These are phyloP conservation scores for Graphium colonna DNA, from an alignment of 2,888 invertebrate genomes.

Conservation along the genomic window DNA sequence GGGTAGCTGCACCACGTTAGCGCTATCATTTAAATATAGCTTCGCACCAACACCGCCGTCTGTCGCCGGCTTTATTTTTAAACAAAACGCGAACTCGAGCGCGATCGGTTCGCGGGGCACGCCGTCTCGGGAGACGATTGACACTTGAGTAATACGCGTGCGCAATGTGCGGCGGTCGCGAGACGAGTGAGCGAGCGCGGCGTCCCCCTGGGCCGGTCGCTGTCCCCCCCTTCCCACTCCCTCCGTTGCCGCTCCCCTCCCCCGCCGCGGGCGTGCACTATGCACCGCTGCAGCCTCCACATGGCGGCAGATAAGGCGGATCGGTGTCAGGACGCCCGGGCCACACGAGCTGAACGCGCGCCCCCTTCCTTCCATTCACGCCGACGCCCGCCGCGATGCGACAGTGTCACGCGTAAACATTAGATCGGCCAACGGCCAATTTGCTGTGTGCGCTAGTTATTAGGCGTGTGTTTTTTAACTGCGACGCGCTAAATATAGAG, in stretches of 20 bases:
- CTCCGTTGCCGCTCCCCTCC: conserved; percentile 33
- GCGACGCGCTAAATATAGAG: conserved; percentile 7
- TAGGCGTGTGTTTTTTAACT: neutral
- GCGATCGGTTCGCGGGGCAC: conserved; percentile 57
- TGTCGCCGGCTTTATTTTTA: conserved; percentile 78
- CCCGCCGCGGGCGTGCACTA: conserved; percentile 50
- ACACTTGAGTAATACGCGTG: conserved; percentile 40
- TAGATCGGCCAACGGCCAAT: conserved; percentile 36
- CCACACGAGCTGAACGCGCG: conserved; percentile 45
- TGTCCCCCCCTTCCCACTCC: conserved; percentile 29
- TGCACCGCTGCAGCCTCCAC: conserved; percentile 71
- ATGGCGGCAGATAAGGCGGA: conserved; percentile 59
- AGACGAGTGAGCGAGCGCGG: conserved; percentile 53
- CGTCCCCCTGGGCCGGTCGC: conserved; percentile 45
- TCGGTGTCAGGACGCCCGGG: conserved; percentile 38
- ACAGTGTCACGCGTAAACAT: conserved; percentile 54
- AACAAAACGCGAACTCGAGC: conserved; percentile 50
- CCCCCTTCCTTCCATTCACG: conserved; percentile 66
- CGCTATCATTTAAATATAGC: conserved; percentile 79
- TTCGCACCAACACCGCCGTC: conserved; percentile 60
- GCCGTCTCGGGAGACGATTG: conserved; percentile 43
- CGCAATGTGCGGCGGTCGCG: conserved; percentile 47
- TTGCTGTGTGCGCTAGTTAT: conserved; percentile 13
- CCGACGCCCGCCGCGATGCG: conserved; percentile 29
- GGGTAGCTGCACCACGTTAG: conserved; percentile 57